phyloP scores from a whole-genome alignment of 1,140 invertebrate genomes.

The Rhopalosiphum maidis region DNA sequence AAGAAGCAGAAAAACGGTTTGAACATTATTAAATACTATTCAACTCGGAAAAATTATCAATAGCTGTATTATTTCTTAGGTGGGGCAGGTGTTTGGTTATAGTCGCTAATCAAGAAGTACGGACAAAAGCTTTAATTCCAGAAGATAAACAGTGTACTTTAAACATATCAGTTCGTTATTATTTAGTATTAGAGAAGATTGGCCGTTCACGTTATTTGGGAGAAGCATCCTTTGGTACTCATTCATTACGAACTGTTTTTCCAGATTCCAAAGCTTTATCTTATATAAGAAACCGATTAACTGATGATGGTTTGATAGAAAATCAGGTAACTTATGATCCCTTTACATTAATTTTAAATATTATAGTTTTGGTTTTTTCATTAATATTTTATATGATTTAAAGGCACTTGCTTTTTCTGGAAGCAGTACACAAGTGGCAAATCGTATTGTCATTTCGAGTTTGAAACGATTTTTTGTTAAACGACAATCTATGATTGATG shows the following conservation, averaged over 20 bases:
- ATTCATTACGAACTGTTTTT: slow-evolving; percentile 66
- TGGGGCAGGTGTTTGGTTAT: slow-evolving; percentile 73
- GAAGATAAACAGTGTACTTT: slow-evolving; percentile 65
- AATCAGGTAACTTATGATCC: slow-evolving; percentile 67
- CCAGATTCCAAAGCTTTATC: slow-evolving; percentile 72
- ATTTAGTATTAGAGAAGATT: slow-evolving; percentile 78
- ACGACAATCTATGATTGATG: slow-evolving; percentile 67
- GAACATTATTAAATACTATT: background rate
- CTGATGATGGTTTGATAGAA: slow-evolving; percentile 69
- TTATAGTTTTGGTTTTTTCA: slow-evolving; percentile 64
- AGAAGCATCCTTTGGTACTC: slow-evolving; percentile 73
- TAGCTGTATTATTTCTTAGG: slow-evolving; percentile 62
- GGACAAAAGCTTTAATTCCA: slow-evolving; percentile 69
- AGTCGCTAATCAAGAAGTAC: slow-evolving; percentile 73
- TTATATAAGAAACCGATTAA: slow-evolving; percentile 71
- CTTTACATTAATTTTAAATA: slow-evolving; percentile 65
- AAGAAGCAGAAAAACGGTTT: slow-evolving; percentile 56
- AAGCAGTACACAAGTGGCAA: background rate
- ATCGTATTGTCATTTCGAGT: slow-evolving; percentile 62
- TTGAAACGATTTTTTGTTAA: slow-evolving; percentile 70
- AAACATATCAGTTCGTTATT: slow-evolving; percentile 69
- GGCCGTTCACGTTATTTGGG: slow-evolving; percentile 76
- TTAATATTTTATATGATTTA: slow-evolving; percentile 51
- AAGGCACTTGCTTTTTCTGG: slow-evolving; percentile 48
- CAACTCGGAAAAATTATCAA: background rate